Evolutionary conservation across 2,797 vertebrate genomes (phyloP), one percentile per base, ranked within the genome.

Genomic region (Phaenicophaeus curvirostris): DNA sequence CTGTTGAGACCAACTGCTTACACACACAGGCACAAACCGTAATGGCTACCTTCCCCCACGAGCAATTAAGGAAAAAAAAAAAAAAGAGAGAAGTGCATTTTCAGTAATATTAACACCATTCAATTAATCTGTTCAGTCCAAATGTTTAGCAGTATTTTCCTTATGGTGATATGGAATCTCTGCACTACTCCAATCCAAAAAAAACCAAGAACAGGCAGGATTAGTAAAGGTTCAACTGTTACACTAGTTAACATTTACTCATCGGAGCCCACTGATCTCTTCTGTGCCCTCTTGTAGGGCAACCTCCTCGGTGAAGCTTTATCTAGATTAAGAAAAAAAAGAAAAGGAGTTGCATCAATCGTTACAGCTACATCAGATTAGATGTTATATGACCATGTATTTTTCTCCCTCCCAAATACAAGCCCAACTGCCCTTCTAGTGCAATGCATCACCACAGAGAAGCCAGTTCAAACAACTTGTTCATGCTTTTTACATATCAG

Each of bases 241-340:
- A 96, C 73, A 96, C 94, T 96, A 94, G 95, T 93, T 89, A 94
- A 96, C 89, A 96, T 97, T 99, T 98, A 99, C 98, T 99, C 99
- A 96, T 99, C 99, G 23, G 99, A 99, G 97, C 99, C 99, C 75
- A 98, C 99, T 10, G 99, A 98, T 97, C 99, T 98, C 95, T 99
- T 99, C 98, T 99, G 99, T 83, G 98, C 99, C 97, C 99, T 98
- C 96, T 99, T 99, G 96, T 99, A 98, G 69, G 99, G 99, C 96
- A 99, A 98, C 97, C 98, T 97, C 96, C 98, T 98, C 0, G 99
- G 99, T 81, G 99, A 99, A 37, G 99, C 98, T 98, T 99, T 99
- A 97, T 99, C 99, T 99, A 97, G 18, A 96, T 78, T 58, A 42
- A n/a, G 91, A 91, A 46, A 30, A 69, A 25, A 46, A 14, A 76